Evolutionary conservation across 2,113 vertebrate species (phyloP).

Genomic region (Bos taurus): ARS-UCD2.0 NC_037338.1:58577501-58578000

Average conservation of each 20-base stretch:
- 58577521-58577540: conserved; percentile 65
- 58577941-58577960: not conserved
- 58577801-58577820: not conserved
- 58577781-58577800: not conserved
- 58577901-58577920: rapidly evolving
- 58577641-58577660: conserved; percentile 32
- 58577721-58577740: not conserved
- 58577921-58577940: not conserved
- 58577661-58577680: conserved; percentile 49
- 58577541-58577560: conserved; percentile 69
- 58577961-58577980: too few species aligned
- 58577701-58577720: not conserved
- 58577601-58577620: conserved; percentile 60
- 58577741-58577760: not conserved
- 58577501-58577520: conserved; percentile 48
- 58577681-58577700: conserved; percentile 30
- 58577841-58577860: not conserved
- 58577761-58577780: not conserved
- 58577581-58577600: conserved; percentile 44
- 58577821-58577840: not conserved
- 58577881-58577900: not conserved
- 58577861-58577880: not conserved
- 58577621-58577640: conserved; percentile 55
- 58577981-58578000: not conserved
- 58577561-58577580: conserved; percentile 67